Evolutionary conservation across 2,888 invertebrate genomes (phyloP).

Genomic region (Pterobdella sp.): DNA sequence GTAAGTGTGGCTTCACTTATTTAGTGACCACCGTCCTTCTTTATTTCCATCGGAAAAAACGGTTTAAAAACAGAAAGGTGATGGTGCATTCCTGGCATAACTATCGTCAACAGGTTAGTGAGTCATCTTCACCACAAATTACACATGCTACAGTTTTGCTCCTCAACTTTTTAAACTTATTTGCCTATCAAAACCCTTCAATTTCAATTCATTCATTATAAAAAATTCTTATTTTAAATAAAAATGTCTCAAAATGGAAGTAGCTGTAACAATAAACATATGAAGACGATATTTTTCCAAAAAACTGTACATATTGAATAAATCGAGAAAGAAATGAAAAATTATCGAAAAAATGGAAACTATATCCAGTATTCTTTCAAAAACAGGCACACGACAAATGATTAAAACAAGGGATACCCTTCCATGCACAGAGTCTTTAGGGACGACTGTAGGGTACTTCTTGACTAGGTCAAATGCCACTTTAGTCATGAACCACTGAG

Average conservation of each 20-base stretch:
- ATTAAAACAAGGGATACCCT: constrained; percentile 57
- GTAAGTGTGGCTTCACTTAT: too few species aligned
- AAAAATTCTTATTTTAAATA: not conserved
- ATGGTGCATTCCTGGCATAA: too few species aligned
- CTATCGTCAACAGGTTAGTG: too few species aligned
- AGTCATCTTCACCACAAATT: too few species aligned
- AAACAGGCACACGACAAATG: not conserved
- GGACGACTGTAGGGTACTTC: constrained; percentile 80
- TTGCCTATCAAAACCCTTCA: too few species aligned
- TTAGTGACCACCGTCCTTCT: too few species aligned
- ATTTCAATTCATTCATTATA: not conserved
- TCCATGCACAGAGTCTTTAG: constrained; percentile 72
- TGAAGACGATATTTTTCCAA: not conserved
- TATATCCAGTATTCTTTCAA: not conserved
- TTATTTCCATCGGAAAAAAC: too few species aligned
- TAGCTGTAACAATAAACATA: not conserved
- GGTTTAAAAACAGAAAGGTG: too few species aligned
- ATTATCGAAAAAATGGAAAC: not conserved
- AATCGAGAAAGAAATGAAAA: not conserved
- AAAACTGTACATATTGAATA: not conserved
- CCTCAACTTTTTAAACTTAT: too few species aligned
- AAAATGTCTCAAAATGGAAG: too few species aligned
- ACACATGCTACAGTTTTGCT: too few species aligned
- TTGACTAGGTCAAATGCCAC: constrained; percentile 80
- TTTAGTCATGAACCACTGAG: constrained; percentile 77